These are phyloP conservation scores for Drosophila koepferae DNA, from an alignment of 2,888 invertebrate species.

Conservation along the genomic window DNA sequence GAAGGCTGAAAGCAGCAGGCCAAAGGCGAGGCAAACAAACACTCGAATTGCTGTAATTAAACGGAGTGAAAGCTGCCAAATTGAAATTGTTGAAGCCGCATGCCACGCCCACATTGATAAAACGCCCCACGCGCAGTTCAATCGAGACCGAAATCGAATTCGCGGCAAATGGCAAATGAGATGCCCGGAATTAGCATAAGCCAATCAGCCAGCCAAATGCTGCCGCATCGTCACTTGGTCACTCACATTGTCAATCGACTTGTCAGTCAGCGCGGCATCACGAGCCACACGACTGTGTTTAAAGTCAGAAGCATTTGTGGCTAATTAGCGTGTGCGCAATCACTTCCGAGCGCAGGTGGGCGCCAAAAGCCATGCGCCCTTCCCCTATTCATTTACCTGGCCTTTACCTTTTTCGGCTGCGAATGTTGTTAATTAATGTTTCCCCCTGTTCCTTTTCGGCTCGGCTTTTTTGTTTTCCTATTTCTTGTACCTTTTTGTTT, in stretches of 20 bases:
- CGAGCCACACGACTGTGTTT: conserved; percentile 9
- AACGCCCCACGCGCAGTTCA: conserved; percentile 24
- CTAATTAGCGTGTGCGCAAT: conserved; percentile 61
- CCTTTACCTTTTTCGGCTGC: conserved; percentile 15
- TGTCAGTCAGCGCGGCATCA: conserved; percentile 20
- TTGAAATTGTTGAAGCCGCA: conserved; percentile 16
- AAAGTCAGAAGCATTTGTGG: conserved; percentile 33
- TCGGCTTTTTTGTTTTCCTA: neutral
- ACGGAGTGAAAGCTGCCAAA: conserved; percentile 17
- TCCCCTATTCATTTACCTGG: neutral
- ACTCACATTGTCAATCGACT: conserved; percentile 11
- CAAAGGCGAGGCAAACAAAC: conserved; percentile 1
- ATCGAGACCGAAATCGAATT: conserved; percentile 22
- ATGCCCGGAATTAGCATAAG: conserved; percentile 62
- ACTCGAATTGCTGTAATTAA: conserved; percentile 32
- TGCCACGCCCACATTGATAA: conserved; percentile 2
- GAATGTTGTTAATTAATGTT: conserved; percentile 61
- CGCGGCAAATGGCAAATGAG: conserved; percentile 31
- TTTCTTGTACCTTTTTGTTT: conserved; percentile 14
- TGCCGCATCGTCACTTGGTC: conserved; percentile 25
- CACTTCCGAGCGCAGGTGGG: conserved; percentile 36
- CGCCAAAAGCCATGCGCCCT: neutral
- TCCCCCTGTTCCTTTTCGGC: conserved; percentile 4
- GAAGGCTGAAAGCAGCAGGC: conserved; percentile 4
- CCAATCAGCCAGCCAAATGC: conserved; percentile 51